phyloP scores from a whole-genome alignment of 1,140 invertebrate genomes.

The Drosophila athabasca region DNA sequence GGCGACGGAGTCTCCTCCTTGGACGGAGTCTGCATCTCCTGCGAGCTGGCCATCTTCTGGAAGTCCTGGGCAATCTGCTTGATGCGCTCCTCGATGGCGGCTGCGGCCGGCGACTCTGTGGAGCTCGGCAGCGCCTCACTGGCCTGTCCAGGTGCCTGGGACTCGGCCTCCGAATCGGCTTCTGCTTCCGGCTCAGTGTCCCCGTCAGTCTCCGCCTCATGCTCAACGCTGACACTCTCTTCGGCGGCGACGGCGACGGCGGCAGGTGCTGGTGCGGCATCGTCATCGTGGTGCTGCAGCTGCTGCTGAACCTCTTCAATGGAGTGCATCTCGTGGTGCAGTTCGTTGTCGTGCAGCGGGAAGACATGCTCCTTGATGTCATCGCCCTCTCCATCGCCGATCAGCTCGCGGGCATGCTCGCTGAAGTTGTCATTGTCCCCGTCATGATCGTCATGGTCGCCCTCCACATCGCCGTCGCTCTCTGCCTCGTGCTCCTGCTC shows the following conservation, averaged over 20 bases:
- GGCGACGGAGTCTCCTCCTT: conserved; percentile 75
- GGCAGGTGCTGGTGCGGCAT: conserved; percentile 10
- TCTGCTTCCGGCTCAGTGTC: conserved; percentile 43
- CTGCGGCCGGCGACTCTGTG: conserved; percentile 66
- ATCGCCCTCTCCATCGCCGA: conserved; percentile 28
- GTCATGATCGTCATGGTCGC: conserved; percentile 39
- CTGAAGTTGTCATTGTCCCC: conserved; percentile 21
- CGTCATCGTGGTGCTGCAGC: conserved; percentile 59
- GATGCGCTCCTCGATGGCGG: conserved; percentile 77
- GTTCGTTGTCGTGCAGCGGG: conserved; percentile 68
- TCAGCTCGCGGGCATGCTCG: conserved; percentile 45
- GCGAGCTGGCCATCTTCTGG: conserved; percentile 76
- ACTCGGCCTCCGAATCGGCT: conserved; percentile 44
- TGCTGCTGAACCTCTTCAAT: conserved; percentile 71
- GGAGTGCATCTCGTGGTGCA: conserved; percentile 73
- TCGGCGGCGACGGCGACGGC: conserved; percentile 10
- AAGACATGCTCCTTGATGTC: conserved; percentile 73
- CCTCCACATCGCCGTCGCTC: conserved; percentile 43
- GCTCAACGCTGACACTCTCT: conserved; percentile 48
- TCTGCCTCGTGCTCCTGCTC: conserved; percentile 45
- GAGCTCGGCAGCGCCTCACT: conserved; percentile 59
- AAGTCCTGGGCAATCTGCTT: conserved; percentile 83
- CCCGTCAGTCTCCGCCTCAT: conserved; percentile 41
- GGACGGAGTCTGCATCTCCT: conserved; percentile 52
- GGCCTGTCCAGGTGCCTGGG: conserved; percentile 24